phyloP scores from a whole-genome alignment of 1,140 invertebrate species.

The Chymomyza costata region DNA sequence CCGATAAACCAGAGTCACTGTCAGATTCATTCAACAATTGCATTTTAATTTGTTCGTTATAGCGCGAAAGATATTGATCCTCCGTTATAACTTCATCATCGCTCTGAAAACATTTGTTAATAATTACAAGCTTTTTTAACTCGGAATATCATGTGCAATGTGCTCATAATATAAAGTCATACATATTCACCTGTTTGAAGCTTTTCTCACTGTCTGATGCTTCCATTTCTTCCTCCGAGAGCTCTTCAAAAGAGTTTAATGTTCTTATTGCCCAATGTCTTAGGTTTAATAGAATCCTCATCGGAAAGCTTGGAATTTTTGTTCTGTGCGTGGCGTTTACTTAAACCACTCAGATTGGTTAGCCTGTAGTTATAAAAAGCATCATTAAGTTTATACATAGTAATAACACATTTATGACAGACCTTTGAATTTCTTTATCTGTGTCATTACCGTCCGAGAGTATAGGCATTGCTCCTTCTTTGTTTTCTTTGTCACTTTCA shows the following conservation, averaged over 20 bases:
- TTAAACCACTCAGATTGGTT: constrained; percentile 46
- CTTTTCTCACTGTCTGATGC: constrained; percentile 26
- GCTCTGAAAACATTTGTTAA: constrained; percentile 29
- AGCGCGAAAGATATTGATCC: constrained; percentile 45
- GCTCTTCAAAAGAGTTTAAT: constrained; percentile 7
- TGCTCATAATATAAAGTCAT: constrained; percentile 1
- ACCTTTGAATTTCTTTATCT: constrained; percentile 63
- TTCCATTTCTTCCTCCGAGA: constrained; percentile 32
- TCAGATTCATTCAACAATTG: constrained; percentile 58
- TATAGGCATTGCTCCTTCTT: background rate
- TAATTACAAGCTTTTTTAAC: no score
- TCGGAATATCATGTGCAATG: background rate
- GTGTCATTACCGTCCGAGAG: constrained; percentile 35
- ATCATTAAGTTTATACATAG: background rate
- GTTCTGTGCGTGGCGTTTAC: constrained; percentile 20
- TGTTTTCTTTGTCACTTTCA: constrained; percentile 13
- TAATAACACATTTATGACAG: constrained; percentile 5
- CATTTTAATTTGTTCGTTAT: constrained; percentile 59
- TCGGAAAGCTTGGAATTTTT: constrained; percentile 1
- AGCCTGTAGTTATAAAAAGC: constrained; percentile 27
- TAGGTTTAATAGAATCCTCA: constrained; percentile 19
- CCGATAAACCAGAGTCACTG: constrained; percentile 50
- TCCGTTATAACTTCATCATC: constrained; percentile 56
- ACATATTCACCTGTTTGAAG: constrained; percentile 49
- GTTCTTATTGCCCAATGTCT: constrained; percentile 15